Evolutionary conservation across 37 sponge, comb jelly and placozoan genomes (phyloP).

Genomic region (Bolinopsis microptera): DNA sequence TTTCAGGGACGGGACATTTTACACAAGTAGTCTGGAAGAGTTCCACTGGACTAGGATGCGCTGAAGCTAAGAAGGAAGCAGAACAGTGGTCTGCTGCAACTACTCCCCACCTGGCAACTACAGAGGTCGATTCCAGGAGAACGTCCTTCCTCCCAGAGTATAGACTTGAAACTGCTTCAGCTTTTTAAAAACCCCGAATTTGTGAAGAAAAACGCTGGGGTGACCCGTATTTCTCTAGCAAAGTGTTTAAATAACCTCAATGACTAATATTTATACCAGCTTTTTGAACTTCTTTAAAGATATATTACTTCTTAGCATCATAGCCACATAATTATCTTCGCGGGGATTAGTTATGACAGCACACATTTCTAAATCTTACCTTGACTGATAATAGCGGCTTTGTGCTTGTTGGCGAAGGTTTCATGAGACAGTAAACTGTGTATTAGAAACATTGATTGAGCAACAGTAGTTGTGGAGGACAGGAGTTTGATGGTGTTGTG

Average conservation of each 20-base stretch:
- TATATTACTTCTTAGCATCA: too few relatives aligned
- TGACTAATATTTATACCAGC: too few relatives aligned
- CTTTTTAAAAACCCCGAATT: too few relatives aligned
- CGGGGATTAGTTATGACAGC: too few relatives aligned
- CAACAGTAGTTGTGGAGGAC: slow-evolving; percentile 16
- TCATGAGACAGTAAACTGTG: not conserved
- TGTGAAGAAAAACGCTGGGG: too few relatives aligned
- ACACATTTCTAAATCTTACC: too few relatives aligned
- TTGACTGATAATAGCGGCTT: not conserved
- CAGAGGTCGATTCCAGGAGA: not conserved
- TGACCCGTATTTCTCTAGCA: too few relatives aligned
- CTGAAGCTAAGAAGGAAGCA: not conserved
- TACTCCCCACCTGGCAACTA: slow-evolving; percentile 14
- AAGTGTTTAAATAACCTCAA: too few relatives aligned
- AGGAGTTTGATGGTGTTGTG: slow-evolving; percentile 50
- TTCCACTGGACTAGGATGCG: slow-evolving; percentile 66
- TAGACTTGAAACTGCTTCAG: too few relatives aligned
- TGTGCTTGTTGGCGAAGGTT: slow-evolving; percentile 36
- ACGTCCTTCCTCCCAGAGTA: not conserved
- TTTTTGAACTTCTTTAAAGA: too few relatives aligned
- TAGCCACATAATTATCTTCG: too few relatives aligned
- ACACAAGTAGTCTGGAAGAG: slow-evolving; percentile 86
- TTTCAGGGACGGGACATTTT: slow-evolving; percentile 81
- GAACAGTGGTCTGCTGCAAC: not conserved
- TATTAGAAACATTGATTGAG: not conserved